These are phyloP conservation scores for Rhodophaea formosa DNA, from an alignment of 2,888 invertebrate species.

Conservation along the genomic window DNA sequence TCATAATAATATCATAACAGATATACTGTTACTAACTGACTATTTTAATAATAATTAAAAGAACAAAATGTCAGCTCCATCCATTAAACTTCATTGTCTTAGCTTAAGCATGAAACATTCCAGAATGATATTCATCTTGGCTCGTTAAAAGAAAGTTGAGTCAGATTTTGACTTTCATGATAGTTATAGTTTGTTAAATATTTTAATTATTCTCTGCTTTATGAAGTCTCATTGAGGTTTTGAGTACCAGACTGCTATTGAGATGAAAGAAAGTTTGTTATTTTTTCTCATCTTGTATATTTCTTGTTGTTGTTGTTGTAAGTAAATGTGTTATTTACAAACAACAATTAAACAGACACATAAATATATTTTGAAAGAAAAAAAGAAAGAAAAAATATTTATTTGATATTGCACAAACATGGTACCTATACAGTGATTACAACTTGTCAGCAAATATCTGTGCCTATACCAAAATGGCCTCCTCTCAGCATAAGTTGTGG, in stretches of 20 bases:
- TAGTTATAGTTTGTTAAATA: slow-evolving; percentile 48
- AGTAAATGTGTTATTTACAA: too few relatives aligned
- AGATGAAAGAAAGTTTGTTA: background rate
- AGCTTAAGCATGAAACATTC: slow-evolving; percentile 59
- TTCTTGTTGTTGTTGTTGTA: too few relatives aligned
- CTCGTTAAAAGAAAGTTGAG: slow-evolving; percentile 64
- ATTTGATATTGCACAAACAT: too few relatives aligned
- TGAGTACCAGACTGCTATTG: background rate
- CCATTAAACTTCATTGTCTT: slow-evolving; percentile 26
- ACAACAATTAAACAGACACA: too few relatives aligned
- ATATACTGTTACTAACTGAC: background rate
- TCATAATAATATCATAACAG: background rate
- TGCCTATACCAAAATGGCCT: too few relatives aligned
- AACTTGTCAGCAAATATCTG: too few relatives aligned
- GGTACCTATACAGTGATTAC: too few relatives aligned
- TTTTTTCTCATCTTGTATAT: too few relatives aligned
- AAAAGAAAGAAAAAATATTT: too few relatives aligned
- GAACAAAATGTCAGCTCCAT: background rate
- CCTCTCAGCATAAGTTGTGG: too few relatives aligned
- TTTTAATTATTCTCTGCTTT: slow-evolving; percentile 27
- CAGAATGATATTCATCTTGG: slow-evolving; percentile 61
- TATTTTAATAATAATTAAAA: background rate
- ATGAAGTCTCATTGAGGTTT: slow-evolving; percentile 22
- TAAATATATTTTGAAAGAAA: too few relatives aligned
- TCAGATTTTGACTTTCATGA: slow-evolving; percentile 56